Evolutionary conservation across 1,140 invertebrate genomes (phyloP).

Genomic region (Triops cancriformis): DNA sequence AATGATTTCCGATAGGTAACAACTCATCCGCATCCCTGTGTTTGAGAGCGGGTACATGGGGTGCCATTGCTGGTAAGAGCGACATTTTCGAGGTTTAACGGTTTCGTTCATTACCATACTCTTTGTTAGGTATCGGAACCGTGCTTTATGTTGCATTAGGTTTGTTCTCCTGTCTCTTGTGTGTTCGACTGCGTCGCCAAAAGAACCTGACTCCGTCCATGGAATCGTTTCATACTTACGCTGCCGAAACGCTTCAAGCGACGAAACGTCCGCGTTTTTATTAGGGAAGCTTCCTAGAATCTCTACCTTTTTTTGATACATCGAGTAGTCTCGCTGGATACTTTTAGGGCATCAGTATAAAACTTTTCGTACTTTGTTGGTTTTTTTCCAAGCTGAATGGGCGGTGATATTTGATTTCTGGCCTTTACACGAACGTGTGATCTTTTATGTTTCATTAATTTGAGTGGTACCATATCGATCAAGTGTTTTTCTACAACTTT

Average conservation of each 20-base stretch:
- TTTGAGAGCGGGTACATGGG: constrained; percentile 19
- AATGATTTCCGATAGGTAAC: neutral
- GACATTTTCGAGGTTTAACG: neutral
- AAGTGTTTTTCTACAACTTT: neutral
- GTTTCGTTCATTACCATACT: neutral
- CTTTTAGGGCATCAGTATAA: neutral
- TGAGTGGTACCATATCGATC: neutral
- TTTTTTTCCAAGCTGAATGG: neutral
- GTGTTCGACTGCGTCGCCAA: constrained; percentile 23
- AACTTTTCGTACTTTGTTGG: neutral
- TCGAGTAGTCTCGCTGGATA: neutral
- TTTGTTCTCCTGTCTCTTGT: constrained; percentile 20
- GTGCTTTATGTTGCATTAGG: constrained; percentile 19
- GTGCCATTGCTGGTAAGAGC: constrained; percentile 18
- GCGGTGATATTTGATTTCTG: neutral
- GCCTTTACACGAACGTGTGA: neutral
- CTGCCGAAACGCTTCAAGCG: neutral
- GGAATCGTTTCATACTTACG: neutral
- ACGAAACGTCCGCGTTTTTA: neutral
- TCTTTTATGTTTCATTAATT: neutral
- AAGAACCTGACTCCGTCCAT: neutral
- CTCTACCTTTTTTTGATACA: neutral
- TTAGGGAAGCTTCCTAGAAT: neutral
- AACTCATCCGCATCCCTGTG: constrained; percentile 20
- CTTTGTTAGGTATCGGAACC: constrained; percentile 15